phyloP scores from a whole-genome alignment of 2,113 vertebrate species.

The Corythaixoides concolor region DNA sequence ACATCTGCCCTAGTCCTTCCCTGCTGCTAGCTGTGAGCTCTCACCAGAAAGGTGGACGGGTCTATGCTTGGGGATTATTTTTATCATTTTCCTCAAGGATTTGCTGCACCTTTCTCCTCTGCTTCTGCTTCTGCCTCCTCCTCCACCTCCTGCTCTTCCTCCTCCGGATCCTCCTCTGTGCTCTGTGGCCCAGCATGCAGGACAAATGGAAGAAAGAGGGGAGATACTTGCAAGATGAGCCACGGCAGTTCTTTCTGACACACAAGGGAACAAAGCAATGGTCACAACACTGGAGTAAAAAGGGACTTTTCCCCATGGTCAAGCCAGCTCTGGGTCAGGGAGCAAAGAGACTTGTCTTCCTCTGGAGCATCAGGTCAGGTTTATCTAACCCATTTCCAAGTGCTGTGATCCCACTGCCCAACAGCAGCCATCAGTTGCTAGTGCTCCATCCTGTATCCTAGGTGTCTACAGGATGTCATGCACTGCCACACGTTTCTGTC shows the following conservation, averaged over 20 bases:
- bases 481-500: neutral
- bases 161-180: conserved; percentile 72
- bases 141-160: conserved; percentile 72
- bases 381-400: neutral
- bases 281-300: neutral
- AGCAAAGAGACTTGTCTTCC: neutral
- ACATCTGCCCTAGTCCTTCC: conserved; percentile 27
- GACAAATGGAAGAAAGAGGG: conserved; percentile 77
- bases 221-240: conserved; percentile 60
- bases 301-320: neutral
- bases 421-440: neutral
- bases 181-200: conserved; percentile 73
- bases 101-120: conserved; percentile 80
- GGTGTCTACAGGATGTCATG: neutral
- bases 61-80: conserved; percentile 55
- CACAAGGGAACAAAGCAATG: neutral
- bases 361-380: neutral
- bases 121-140: conserved; percentile 71
- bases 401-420: neutral
- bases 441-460: neutral
- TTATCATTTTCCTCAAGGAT: conserved; percentile 71
- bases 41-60: conserved; percentile 66
- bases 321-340: neutral
- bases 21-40: conserved; percentile 60
- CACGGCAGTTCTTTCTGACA: neutral